Conservation (phyloP, 1,140 invertebrate species). For the Liolophura sinensis region DNA sequence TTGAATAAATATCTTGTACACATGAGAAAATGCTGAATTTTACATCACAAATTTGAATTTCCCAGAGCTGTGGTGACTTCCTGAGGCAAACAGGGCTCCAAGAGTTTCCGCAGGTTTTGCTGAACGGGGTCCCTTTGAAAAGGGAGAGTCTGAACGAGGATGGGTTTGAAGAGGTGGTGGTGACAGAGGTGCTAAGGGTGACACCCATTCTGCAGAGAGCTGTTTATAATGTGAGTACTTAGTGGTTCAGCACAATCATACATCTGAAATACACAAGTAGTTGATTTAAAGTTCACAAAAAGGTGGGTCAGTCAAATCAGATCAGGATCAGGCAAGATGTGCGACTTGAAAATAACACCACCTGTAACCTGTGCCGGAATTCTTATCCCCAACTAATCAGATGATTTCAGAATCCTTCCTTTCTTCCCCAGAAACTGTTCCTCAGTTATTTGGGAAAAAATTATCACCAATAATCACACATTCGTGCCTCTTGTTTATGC, state of each 20-base stretch:
- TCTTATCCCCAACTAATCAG: no score
- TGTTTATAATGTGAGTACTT: conserved; percentile 64
- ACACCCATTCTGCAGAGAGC: conserved; percentile 82
- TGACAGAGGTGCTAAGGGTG: conserved; percentile 86
- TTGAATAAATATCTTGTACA: not conserved
- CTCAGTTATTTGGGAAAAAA: no score
- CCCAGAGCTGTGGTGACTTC: conserved; percentile 73
- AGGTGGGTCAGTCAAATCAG: no score
- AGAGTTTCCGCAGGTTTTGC: conserved; percentile 69
- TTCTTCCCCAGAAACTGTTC: no score
- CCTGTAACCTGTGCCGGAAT: no score
- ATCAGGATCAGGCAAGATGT: no score
- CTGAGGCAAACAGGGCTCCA: conserved; percentile 77
- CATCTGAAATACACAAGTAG: no score
- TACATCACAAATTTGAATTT: not conserved
- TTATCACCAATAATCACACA: no score
- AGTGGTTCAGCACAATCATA: not conserved
- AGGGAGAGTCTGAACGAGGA: conserved; percentile 62
- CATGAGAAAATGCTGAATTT: conserved; percentile 2
- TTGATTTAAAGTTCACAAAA: no score
- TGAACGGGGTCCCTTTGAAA: conserved; percentile 91
- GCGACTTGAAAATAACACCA: no score
- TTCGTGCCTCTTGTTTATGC: no score
- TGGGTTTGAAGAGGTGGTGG: conserved; percentile 87
- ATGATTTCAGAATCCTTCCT: no score